Base-by-base conservation (phyloP, 1,140 invertebrate genomes). In the Drosophila fuyamai region DNA sequence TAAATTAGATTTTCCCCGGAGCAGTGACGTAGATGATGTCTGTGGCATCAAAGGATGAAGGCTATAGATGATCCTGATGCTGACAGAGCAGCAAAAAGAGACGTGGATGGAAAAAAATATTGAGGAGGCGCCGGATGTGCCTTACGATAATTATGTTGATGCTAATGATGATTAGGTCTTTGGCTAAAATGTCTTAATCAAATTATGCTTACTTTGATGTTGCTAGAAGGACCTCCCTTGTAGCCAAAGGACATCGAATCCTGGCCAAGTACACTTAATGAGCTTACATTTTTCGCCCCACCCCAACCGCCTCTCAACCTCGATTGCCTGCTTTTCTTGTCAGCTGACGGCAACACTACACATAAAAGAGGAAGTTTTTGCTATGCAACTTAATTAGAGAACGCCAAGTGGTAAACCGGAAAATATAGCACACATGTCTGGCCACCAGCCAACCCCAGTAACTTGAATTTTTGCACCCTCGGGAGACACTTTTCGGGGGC, bases 201-300 rank as follows among this genome's bases (percentile, higher is more conserved):
- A 89, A 89, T 89, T 89, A 89, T 89, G 84, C 84, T 89, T 89
- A 89, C 84, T 89, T 89, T 89, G 84, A 89, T 89, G 85, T 88
- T 88, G 81, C 59, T 66, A 18, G 44, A 73, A 76, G 67, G 63
- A 58, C 60, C 57, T 51, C 51, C 38, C 58, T 27, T 9, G 27
- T 46, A 51, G 61, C 54, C 44, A 66, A 65, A 74, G 58, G 57
- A 77, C 57, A 67, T 60, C 58, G 71, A 68, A 51, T 76, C 74
- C 44, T 86, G 81, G 70, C 66, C 79, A 83, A 88, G 60, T 75
- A 81, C 84, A 88, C 73, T 89, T 89, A 89, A 89, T 89, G 84
- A 89, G 85, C 84, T 89, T 89, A 89, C 84, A 85, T 78, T 81
- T 85, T 89, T 65, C 60, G 23, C 18, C 46, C 12, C 23, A 36